Evolutionary conservation across 2,888 invertebrate species (phyloP).

Genomic region (Cerastis leucographa): DNA sequence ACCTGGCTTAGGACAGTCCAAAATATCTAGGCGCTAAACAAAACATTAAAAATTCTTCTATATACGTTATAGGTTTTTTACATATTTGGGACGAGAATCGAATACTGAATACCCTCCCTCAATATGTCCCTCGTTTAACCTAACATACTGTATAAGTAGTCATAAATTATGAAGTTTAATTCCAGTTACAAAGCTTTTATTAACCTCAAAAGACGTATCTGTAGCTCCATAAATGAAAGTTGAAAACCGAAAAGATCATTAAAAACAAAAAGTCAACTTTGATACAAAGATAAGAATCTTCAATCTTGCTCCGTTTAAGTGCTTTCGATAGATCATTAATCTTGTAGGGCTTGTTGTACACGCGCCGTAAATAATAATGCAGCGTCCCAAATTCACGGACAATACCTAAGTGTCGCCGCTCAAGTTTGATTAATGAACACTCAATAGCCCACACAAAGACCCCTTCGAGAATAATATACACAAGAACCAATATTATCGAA

Average conservation of each 20-base stretch:
- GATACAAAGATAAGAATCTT: constrained; percentile 42
- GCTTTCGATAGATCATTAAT: constrained; percentile 74
- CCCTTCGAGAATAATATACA: constrained; percentile 58
- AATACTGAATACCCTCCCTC: no score
- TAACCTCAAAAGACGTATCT: background rate
- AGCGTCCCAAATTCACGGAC: constrained; percentile 73
- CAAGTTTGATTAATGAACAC: constrained; percentile 80
- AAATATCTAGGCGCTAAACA: no score
- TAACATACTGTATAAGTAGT: no score
- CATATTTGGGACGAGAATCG: no score
- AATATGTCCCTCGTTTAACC: no score
- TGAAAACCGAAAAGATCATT: constrained; percentile 16
- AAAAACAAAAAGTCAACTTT: constrained; percentile 45
- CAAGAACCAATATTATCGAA: constrained; percentile 58
- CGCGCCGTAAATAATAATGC: constrained; percentile 74
- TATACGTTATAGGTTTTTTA: no score
- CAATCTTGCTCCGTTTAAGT: constrained; percentile 62
- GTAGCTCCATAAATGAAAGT: constrained; percentile 4
- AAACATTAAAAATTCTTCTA: no score
- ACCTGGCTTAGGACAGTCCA: no score
- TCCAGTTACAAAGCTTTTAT: background rate
- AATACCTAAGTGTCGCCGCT: constrained; percentile 75
- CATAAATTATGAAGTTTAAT: background rate
- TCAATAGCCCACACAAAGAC: constrained; percentile 67
- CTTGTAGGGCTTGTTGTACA: constrained; percentile 68